Conservation (phyloP, 2,888 invertebrate genomes). For the Alloplasta piceator region DNA sequence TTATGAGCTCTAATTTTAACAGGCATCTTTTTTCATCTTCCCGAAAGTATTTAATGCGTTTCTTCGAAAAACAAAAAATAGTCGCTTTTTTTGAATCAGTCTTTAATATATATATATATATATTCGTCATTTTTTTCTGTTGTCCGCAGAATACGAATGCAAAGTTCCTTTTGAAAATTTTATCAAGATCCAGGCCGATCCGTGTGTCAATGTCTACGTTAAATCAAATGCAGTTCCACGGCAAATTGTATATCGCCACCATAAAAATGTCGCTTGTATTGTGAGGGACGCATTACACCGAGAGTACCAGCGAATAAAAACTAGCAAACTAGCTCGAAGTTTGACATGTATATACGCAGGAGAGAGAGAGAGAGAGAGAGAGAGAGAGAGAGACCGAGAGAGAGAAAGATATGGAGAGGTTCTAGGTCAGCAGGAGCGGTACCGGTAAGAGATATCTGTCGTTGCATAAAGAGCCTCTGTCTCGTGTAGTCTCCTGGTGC, state of each 20-base stretch:
- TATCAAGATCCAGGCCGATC: constrained; percentile 57
- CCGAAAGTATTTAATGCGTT: no score
- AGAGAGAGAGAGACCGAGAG: constrained; percentile 13
- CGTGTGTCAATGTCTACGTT: constrained; percentile 34
- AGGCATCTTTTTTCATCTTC: no score
- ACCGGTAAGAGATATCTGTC: constrained; percentile 58
- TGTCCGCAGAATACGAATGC: background rate
- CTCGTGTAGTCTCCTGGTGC: constrained; percentile 54
- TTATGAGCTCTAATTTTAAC: no score
- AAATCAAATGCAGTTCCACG: constrained; percentile 54
- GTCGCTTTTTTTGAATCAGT: no score
- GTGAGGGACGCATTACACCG: constrained; percentile 15
- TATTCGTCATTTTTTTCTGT: constrained; percentile 12
- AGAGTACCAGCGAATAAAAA: background rate
- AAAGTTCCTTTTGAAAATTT: background rate
- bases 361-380: constrained; percentile 8
- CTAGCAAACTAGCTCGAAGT: constrained; percentile 5
- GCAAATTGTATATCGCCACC: constrained; percentile 33
- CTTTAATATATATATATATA: background rate
- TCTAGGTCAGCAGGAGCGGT: constrained; percentile 76
- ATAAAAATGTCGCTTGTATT: no score
- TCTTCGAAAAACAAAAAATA: no score
- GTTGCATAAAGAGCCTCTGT: constrained; percentile 67
- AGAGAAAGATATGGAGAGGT: constrained; percentile 50
- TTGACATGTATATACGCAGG: constrained; percentile 22